Evolutionary conservation across 2,113 vertebrate species (phyloP), one percentile per base, ranked within the genome.

Genomic region (Hiodon alosoides): DNA sequence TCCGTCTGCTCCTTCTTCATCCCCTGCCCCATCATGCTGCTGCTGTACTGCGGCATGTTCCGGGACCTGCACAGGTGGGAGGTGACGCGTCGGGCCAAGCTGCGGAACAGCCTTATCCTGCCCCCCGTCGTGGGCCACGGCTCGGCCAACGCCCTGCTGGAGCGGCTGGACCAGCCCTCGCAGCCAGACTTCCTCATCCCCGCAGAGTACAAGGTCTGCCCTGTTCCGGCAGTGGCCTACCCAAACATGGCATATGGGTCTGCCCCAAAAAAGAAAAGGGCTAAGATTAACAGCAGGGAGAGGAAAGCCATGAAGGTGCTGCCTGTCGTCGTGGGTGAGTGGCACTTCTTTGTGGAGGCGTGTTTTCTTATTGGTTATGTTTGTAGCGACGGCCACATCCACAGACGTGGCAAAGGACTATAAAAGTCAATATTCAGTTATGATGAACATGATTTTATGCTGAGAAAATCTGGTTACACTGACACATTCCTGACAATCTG

Each of bases 1-100:
- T 98, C 96, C 16, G 87, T 97, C 78, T 98, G 96, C 86, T 98
- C 97, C 81, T 98, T 98, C 89, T 95, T 98, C 85, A 91, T 99
- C 81, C 97, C 96, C 14, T 98, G 97, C 77, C 97, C 95, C 3
- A 86, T 97, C 85, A 96, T 97, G 96, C 84, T 99, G 79, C 85
- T 98, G 80, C 94, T 99, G 31, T 98, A 96, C 89, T 96, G 90
- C n/a, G 94, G 94, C 72, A 95, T 97, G 87, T 97, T 96, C 84
- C 92, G 91, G 0, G 93, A 94, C 78, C 91, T 98, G 76, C 89
- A 84, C 60, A 93, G 90, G 14, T 96, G 97, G 96, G 94, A 95
- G 77, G 93, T 92, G 67, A 85, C 92, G 0, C 89, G 95, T 2
- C 93, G 90, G 51, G 86, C 92, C 86, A 96, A 93, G 80, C 86